Base-by-base conservation (phyloP, 2,888 invertebrate genomes). In the Ctenicera cuprea region DNA sequence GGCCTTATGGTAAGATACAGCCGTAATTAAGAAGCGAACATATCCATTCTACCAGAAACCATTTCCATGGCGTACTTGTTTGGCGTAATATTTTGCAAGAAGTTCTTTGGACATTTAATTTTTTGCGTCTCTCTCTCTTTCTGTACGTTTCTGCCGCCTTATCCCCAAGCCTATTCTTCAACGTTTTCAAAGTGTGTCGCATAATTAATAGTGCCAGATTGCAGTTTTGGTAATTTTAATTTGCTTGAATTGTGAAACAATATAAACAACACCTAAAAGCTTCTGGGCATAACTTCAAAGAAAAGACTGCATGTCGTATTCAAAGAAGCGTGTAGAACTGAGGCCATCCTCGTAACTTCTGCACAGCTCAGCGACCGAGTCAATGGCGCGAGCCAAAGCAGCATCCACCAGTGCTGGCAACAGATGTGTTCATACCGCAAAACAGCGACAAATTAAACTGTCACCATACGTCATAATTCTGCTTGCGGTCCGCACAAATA, bases 301-400 rank as follows among this genome's bases (percentile, higher is more conserved):
- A 62, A 61, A 50, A 69, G 62, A 48, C 61, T 62, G 8, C 41
- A 18, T 16, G 57, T 33, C 41, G 57, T n/a, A 61, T 48, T n/a
- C 69, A 69, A 50, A 62, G 69, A 41, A 69, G 69, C 69, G 69
- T 69, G 62, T 16, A 69, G 14, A 50, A 33, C 14, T 33, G 65
- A 37, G 71, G 52, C 69, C 68, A 71, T 74, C 72, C 75, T 68
- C 63, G 63, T 69, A 68, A 71, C 64, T 71, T 61, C 64, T 71
- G 62, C 63, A 74, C 74, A 74, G 74, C 73, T 77, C 77, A 73
- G 70, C 63, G 71, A 66, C 67, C 73, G 63, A 76, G 70, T 74
- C 77, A 76, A 76, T 77, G 76, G 72, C 59, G 70, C 77, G 74
- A 67, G 37, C 68, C 66, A 61, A 43, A 37, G 37, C 68, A 59